Conservation (phyloP, 2,113 vertebrate genomes). For the Rhinolophus ferrumequinum region DNA sequence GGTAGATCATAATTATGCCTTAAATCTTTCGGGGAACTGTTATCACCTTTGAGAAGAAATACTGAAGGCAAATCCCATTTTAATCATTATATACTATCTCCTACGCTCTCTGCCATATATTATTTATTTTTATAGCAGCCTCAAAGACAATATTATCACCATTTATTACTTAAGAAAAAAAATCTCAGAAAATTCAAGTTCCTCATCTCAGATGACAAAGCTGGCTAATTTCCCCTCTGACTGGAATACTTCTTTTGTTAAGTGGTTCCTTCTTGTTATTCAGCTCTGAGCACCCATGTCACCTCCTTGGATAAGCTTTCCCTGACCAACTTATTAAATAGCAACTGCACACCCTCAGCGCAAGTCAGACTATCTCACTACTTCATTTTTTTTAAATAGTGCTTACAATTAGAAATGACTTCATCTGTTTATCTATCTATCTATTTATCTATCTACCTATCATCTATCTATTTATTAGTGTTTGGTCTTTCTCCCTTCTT, state of each 20-base stretch:
- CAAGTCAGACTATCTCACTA: neutral
- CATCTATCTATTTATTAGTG: too few relatives aligned
- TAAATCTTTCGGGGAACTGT: neutral
- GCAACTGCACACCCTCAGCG: neutral
- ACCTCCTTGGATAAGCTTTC: neutral
- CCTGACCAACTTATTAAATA: neutral
- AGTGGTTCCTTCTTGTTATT: neutral
- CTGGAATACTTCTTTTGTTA: neutral
- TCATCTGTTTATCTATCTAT: neutral
- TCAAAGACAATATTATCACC: neutral
- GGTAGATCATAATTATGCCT: neutral
- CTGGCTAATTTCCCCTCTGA: neutral
- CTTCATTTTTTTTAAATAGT: neutral
- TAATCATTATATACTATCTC: neutral
- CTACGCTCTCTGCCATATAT: neutral
- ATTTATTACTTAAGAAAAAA: constrained; percentile 7
- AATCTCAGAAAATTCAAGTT: neutral
- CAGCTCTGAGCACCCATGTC: neutral
- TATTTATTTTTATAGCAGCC: neutral
- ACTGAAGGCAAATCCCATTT: neutral
- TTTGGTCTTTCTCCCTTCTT: neutral
- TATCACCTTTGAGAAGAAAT: neutral
- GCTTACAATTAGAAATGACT: neutral
- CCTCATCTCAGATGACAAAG: neutral
- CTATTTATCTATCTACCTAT: neutral